Conservation (phyloP, 23 tunicate genomes). For the Pegea sp. region DNA sequence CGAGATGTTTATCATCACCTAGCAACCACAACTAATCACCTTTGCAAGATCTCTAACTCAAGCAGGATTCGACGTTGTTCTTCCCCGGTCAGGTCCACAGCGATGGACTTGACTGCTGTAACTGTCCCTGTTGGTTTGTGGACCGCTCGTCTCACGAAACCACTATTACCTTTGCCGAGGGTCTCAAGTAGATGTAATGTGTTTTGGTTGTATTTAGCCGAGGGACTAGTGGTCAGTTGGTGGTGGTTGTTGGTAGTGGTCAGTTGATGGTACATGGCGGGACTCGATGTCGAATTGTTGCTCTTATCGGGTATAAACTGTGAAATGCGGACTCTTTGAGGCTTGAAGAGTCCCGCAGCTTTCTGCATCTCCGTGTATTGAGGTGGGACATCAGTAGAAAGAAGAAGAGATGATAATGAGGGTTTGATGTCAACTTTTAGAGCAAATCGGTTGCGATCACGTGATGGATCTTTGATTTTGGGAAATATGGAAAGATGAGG, state of each 20-base stretch:
- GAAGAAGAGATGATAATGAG: conserved; percentile 44
- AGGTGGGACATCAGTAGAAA: too few species aligned
- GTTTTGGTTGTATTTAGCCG: conserved; percentile 15
- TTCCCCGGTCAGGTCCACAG: conserved; percentile 73
- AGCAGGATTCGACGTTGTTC: conserved; percentile 46
- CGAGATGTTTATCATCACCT: too few species aligned
- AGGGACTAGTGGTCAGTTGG: too few species aligned
- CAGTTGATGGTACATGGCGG: too few species aligned
- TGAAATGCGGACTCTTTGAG: neutral
- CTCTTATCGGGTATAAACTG: neutral
- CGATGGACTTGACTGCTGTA: conserved; percentile 70
- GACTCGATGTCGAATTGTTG: neutral
- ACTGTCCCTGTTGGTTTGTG: conserved; percentile 25
- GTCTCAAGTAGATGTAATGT: conserved; percentile 32
- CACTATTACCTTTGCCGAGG: conserved; percentile 87
- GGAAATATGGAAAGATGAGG: conserved; percentile 28
- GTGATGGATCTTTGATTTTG: conserved; percentile 33
- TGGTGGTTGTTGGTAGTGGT: too few species aligned
- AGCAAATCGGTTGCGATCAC: conserved; percentile 30
- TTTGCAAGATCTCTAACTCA: conserved; percentile 54
- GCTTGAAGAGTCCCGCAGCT: neutral
- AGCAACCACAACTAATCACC: conserved; percentile 2
- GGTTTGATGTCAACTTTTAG: conserved; percentile 68
- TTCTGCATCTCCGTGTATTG: neutral
- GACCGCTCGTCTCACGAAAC: conserved; percentile 50